Percentiles rank a stretch among this genome's conserved stretches.
These are phyloP conservation scores for Leucoptera coffeella DNA, from an alignment of 2,888 invertebrate species.

Conservation along the genomic window DNA sequence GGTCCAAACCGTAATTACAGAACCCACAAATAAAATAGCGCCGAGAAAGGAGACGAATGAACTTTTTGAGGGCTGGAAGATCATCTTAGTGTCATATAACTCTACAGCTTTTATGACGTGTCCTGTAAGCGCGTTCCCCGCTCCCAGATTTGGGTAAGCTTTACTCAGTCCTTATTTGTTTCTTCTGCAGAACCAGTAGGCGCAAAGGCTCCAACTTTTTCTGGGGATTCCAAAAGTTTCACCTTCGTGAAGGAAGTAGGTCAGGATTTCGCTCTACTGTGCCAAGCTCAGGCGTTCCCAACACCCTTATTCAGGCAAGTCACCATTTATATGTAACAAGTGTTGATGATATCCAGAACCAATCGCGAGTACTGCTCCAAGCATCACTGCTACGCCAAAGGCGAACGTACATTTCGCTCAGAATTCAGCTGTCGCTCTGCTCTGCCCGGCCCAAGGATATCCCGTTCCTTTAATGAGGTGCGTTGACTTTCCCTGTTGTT, in stretches of 20 bases:
- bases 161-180: no score
- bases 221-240: slow-evolving; percentile 18
- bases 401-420: slow-evolving; percentile 28
- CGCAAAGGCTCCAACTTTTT: slow-evolving; percentile 29
- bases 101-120: slow-evolving; percentile 49
- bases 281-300: slow-evolving; percentile 53
- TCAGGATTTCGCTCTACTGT: slow-evolving; percentile 28
- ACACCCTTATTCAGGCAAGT: slow-evolving; percentile 41
- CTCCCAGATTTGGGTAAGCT: slow-evolving; percentile 49
- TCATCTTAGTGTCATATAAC: slow-evolving; percentile 48
- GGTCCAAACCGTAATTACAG: slow-evolving; percentile 17
- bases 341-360: slow-evolving; percentile 20
- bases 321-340: slow-evolving; percentile 2
- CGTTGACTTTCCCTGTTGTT: no score
- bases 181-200: slow-evolving; percentile 8
- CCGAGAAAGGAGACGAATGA: slow-evolving; percentile 53
- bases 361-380: slow-evolving; percentile 38
- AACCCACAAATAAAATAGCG: slow-evolving; percentile 57
- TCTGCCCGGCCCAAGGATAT: slow-evolving; percentile 50
- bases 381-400: slow-evolving; percentile 46
- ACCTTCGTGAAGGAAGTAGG: slow-evolving; percentile 17
- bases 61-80: slow-evolving; percentile 60
- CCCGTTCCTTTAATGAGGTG: slow-evolving; percentile 64
- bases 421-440: slow-evolving; percentile 27
- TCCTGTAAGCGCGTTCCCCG: slow-evolving; percentile 55